A percentile compares a stretch with the other conserved stretches of the same genome.
Evolutionary conservation across 2,797 vertebrate genomes (phyloP).

Genomic region (Coendou prehensilis): DNA sequence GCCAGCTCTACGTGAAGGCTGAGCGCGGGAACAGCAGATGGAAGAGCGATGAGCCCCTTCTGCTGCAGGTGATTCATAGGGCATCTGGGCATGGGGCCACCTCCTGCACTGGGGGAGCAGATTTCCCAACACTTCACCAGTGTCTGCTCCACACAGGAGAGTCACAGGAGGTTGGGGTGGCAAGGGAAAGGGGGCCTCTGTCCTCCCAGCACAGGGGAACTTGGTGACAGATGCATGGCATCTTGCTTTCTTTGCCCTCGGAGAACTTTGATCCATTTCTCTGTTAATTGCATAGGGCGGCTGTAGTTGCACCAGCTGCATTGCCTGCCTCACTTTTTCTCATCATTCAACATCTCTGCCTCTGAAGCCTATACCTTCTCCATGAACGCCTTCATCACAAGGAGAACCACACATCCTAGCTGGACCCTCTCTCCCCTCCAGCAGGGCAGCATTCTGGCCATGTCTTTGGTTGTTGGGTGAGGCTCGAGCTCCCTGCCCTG

Average conservation of each 20-base stretch:
- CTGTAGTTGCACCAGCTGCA: not conserved
- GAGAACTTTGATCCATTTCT: not conserved
- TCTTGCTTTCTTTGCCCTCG: not conserved
- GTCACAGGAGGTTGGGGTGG: not conserved
- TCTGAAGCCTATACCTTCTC: not conserved
- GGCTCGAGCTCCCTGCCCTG: not conserved
- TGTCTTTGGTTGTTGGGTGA: not conserved
- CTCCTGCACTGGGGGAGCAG: slow-evolving; percentile 18
- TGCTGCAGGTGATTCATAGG: slow-evolving; percentile 76
- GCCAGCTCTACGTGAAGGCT: slow-evolving; percentile 18
- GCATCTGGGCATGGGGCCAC: not conserved
- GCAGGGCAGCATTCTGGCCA: not conserved
- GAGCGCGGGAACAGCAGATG: slow-evolving; percentile 62
- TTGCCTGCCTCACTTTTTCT: not conserved
- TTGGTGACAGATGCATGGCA: rapidly evolving
- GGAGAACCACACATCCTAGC: not conserved
- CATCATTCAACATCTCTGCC: not conserved
- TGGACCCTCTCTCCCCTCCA: not conserved
- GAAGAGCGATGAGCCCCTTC: not conserved
- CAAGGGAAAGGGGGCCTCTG: not conserved
- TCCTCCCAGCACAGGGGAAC: not conserved
- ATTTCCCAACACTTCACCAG: not conserved
- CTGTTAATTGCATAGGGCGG: not conserved
- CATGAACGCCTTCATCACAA: not conserved
- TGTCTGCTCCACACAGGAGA: not conserved